Conservation (phyloP, 2,113 vertebrate genomes). For the Origma solitaria region DNA sequence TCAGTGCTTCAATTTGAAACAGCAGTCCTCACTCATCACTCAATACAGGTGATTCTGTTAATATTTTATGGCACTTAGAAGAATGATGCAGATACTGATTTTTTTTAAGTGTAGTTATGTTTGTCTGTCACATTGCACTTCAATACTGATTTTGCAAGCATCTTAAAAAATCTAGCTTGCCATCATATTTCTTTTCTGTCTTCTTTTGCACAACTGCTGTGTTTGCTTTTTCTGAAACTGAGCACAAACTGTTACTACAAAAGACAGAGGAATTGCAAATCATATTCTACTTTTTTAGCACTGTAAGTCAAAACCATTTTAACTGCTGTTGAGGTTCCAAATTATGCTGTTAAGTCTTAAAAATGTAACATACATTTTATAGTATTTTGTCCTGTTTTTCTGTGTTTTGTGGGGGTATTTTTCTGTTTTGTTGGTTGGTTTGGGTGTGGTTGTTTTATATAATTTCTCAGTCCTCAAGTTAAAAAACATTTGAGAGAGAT, state of each 20-base stretch:
- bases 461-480: neutral
- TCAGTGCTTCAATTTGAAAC: neutral
- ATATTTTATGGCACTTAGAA: slow-evolving; percentile 17
- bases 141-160: neutral
- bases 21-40: neutral
- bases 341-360: neutral
- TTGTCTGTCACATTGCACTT: neutral
- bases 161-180: neutral
- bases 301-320: neutral
- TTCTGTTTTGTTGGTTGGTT: neutral
- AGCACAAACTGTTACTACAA: neutral
- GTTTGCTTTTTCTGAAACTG: neutral
- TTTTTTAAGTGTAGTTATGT: neutral
- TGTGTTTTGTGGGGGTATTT: neutral
- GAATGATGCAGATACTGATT: neutral
- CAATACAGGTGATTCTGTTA: slow-evolving; percentile 11
- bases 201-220: neutral
- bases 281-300: neutral
- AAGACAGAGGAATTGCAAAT: neutral
- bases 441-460: neutral
- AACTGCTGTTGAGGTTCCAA: neutral
- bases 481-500: neutral
- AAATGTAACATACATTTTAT: neutral
- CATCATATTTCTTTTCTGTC: neutral
- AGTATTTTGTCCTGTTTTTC: neutral